phyloP scores from a whole-genome alignment of 2,797 vertebrate genomes.

The Rhadinocentrus ornatus region DNA sequence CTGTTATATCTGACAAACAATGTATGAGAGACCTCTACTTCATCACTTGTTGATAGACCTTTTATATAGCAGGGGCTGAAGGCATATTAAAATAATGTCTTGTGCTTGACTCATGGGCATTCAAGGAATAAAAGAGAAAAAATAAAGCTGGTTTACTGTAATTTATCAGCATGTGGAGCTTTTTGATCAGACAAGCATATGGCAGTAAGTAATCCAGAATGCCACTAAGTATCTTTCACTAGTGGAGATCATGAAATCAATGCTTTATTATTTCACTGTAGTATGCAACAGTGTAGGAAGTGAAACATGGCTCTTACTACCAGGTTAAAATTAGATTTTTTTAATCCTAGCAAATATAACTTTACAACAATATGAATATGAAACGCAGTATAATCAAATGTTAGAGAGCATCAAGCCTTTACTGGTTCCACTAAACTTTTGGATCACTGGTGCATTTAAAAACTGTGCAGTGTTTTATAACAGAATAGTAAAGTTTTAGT shows the following conservation, averaged over 20 bases:
- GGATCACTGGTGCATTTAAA: neutral
- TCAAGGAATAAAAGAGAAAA: neutral
- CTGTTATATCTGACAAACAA: neutral
- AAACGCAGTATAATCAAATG: neutral
- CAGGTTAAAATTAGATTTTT: neutral
- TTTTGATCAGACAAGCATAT: neutral
- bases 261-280: neutral
- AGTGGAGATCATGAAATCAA: slow-evolving; percentile 8
- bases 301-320: neutral
- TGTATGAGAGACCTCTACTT: neutral
- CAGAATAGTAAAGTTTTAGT: neutral
- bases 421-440: neutral
- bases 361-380: neutral
- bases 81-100: slow-evolving; percentile 8
- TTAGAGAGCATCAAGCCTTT: neutral
- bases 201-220: neutral
- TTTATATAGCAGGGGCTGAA: no score
- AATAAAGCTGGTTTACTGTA: neutral
- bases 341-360: neutral
- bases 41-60: neutral
- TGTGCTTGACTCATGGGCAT: neutral
- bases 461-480: neutral
- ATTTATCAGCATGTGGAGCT: neutral
- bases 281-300: neutral
- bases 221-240: neutral